Evolutionary conservation across 2,797 vertebrate species (phyloP).

Genomic region (Eurystomus glaucurus): DNA sequence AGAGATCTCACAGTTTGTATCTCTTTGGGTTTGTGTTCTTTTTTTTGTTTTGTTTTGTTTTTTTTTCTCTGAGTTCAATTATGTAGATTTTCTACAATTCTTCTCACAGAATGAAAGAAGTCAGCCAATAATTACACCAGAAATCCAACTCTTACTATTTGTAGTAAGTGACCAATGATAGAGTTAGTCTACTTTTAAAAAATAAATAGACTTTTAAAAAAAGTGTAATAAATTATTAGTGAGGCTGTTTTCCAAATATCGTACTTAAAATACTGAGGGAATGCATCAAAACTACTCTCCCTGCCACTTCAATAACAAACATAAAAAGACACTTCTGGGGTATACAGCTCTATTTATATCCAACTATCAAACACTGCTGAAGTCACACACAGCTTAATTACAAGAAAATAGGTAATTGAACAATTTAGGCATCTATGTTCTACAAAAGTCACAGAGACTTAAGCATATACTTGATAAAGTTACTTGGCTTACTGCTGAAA

Average conservation of each 20-base stretch:
- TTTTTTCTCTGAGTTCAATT: too few relatives aligned
- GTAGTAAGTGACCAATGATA: background rate
- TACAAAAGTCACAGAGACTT: rapidly evolving
- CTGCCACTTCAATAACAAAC: background rate
- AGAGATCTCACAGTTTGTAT: background rate
- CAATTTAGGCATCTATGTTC: background rate
- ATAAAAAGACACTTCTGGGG: background rate
- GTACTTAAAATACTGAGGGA: background rate
- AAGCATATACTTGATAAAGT: background rate
- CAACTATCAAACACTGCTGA: background rate
- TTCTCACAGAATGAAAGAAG: background rate
- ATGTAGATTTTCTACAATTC: background rate
- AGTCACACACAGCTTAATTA: background rate
- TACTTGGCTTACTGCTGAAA: background rate
- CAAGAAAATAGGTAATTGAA: background rate
- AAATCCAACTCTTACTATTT: background rate
- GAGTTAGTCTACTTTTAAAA: background rate
- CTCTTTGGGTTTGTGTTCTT: too few relatives aligned
- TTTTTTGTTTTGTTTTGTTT: too few relatives aligned
- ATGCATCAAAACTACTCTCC: background rate
- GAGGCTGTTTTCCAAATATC: background rate
- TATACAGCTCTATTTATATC: background rate
- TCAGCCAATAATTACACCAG: background rate
- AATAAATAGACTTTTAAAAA: background rate
- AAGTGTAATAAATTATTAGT: background rate